Base-by-base conservation (phyloP, 92 coral and sea anemone genomes). In the Ricordea florida region DNA sequence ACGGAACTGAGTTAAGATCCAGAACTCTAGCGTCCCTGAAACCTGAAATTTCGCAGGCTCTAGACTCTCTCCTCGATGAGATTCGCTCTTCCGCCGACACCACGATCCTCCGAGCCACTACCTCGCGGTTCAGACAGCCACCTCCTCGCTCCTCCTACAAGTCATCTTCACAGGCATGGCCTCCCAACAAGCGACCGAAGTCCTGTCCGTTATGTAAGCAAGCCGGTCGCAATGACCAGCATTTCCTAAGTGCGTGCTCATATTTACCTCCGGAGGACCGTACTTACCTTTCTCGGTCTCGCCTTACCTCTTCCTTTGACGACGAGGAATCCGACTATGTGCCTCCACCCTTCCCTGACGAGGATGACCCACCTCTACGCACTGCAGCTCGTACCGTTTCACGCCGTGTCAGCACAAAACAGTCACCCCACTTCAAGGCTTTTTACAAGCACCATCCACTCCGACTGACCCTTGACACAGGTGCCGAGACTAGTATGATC, bases 401-500 rank as follows among this genome's bases (percentile, higher is more conserved):
- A 11, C 86, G 72, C 18, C 57, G 83, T 17, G 84, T 80, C 33
- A 69, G n/a, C n/a, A n/a, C n/a, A n/a, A n/a, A n/a, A n/a, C n/a
- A n/a, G 55, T 86, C 86, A 13, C 76, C 86, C 1, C 62, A 74
- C 66, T 26, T 66, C 68, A 66, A 56, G 10, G 92, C 72, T 10
- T 81, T 55, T 57, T 53, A 80, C 83, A 50, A 28, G 48, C 83
- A n/a, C n/a, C n/a, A n/a, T n/a, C n/a, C n/a, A n/a, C n/a, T n/a
- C n/a, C n/a, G n/a, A n/a, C n/a, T n/a, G n/a, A n/a, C n/a, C n/a
- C n/a, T n/a, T n/a, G n/a, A n/a, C n/a, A n/a, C n/a, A 74, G 86
- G 81, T 16, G 86, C 86, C 3, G 86, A 79, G 38, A 66, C 79
- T 41, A 86, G 84, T 56, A 64, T 75, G 88, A 76, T 65, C 18